A percentile compares a stretch with the other conserved stretches of the same genome.
Evolutionary conservation across 2,888 invertebrate species (phyloP).

Genomic region (Cephus nigrinus): DNA sequence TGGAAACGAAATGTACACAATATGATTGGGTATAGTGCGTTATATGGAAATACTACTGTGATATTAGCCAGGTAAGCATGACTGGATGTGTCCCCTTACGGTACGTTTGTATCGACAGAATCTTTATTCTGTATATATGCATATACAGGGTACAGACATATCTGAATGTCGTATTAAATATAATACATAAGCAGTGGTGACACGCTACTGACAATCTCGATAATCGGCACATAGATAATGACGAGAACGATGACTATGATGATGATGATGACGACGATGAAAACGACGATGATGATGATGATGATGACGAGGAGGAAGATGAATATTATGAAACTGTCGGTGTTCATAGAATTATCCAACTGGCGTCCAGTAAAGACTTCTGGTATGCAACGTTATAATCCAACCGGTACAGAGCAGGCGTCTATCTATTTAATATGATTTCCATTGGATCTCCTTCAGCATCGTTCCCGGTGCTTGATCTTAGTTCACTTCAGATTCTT

Average conservation of each 20-base stretch:
- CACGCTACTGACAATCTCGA: not conserved
- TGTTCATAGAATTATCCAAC: not conserved
- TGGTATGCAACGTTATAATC: not conserved
- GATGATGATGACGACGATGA: not conserved
- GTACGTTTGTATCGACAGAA: not conserved
- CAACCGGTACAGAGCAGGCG: not conserved
- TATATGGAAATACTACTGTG: not conserved
- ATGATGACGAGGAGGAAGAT: not conserved
- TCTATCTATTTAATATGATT: not conserved
- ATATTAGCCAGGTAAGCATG: not conserved
- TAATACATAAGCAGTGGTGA: not conserved
- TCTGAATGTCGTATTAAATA: not conserved
- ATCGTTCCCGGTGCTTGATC: not conserved
- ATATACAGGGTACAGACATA: not conserved
- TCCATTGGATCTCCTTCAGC: not conserved
- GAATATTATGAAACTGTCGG: not conserved
- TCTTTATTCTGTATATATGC: not conserved
- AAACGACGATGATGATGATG: not conserved
- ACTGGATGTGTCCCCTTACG: not conserved
- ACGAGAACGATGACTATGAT: not conserved
- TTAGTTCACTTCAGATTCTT: not conserved
- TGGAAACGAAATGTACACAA: not conserved
- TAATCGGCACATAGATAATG: not conserved
- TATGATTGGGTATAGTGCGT: not conserved
- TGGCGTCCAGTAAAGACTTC: not conserved